Evolutionary conservation across 2,888 invertebrate species (phyloP).

Genomic region (Ischnus inquisitorius): DNA sequence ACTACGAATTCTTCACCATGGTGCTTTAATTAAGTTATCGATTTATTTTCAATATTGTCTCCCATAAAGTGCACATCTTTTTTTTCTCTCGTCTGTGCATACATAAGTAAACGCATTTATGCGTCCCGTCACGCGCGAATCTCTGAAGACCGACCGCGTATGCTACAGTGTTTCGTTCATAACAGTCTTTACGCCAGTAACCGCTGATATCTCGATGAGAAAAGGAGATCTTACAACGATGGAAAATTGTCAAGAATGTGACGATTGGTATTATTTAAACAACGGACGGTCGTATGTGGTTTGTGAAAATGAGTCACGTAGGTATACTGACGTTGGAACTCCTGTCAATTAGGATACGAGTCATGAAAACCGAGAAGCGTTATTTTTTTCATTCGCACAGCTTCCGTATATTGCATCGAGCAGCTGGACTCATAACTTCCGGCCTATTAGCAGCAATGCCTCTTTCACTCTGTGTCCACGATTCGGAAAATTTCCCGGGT

Average conservation of each 20-base stretch:
- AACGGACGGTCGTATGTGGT: too few relatives aligned
- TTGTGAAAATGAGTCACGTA: too few relatives aligned
- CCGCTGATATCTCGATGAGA: neutral
- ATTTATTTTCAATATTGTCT: constrained; percentile 82
- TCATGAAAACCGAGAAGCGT: too few relatives aligned
- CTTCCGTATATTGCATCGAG: too few relatives aligned
- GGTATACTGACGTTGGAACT: too few relatives aligned
- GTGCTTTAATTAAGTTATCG: constrained; percentile 83
- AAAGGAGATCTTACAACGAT: neutral
- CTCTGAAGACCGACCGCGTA: constrained; percentile 17
- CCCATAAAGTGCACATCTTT: constrained; percentile 67
- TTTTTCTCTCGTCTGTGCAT: constrained; percentile 21
- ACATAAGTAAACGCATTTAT: constrained; percentile 73
- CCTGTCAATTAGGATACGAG: too few relatives aligned
- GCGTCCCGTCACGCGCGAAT: constrained; percentile 74
- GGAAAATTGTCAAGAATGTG: neutral
- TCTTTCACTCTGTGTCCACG: neutral
- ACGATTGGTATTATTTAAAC: too few relatives aligned
- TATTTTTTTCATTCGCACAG: too few relatives aligned
- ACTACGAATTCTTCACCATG: constrained; percentile 72
- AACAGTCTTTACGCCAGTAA: constrained; percentile 16
- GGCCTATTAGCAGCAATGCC: neutral
- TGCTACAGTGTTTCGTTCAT: neutral
- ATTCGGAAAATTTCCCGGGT: neutral
- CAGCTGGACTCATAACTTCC: too few relatives aligned